Percentiles rank a stretch among this genome's conserved stretches.
Conservation (phyloP, 2,113 vertebrate genomes). For the Centropus bengalensis region DNA sequence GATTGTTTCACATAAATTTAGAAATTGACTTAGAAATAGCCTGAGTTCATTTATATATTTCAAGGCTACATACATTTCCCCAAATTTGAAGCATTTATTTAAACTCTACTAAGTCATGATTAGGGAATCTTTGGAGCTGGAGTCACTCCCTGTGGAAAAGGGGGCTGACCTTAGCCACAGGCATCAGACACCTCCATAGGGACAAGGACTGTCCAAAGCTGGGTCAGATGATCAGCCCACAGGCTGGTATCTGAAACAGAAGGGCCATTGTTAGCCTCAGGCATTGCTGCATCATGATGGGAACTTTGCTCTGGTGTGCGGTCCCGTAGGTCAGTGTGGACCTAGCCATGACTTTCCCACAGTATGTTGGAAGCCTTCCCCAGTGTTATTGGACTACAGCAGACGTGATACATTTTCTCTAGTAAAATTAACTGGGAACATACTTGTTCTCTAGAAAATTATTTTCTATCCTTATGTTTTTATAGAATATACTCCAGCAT, state of each 20-base stretch:
- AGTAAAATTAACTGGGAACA: background rate
- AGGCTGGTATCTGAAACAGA: background rate
- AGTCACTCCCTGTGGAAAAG: background rate
- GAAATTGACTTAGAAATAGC: background rate
- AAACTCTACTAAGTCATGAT: background rate
- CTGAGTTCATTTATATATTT: background rate
- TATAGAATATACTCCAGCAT: background rate
- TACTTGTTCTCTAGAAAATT: background rate
- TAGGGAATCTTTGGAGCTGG: background rate
- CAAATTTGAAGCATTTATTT: background rate
- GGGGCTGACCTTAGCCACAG: background rate
- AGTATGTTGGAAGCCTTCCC: fast-evolving
- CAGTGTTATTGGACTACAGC: background rate
- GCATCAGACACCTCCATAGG: background rate
- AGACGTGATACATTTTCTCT: background rate
- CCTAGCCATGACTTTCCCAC: background rate
- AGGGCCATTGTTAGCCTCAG: background rate
- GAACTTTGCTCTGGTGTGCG: background rate
- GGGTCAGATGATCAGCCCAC: background rate
- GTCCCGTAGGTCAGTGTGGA: background rate
- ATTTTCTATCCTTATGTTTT: fast-evolving
- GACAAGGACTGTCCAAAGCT: fast-evolving
- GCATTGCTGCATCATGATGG: background rate
- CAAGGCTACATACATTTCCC: background rate
- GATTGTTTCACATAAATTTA: background rate